Conservation (phyloP, 1,140 invertebrate species). For the Drosophila triauraria region DNA sequence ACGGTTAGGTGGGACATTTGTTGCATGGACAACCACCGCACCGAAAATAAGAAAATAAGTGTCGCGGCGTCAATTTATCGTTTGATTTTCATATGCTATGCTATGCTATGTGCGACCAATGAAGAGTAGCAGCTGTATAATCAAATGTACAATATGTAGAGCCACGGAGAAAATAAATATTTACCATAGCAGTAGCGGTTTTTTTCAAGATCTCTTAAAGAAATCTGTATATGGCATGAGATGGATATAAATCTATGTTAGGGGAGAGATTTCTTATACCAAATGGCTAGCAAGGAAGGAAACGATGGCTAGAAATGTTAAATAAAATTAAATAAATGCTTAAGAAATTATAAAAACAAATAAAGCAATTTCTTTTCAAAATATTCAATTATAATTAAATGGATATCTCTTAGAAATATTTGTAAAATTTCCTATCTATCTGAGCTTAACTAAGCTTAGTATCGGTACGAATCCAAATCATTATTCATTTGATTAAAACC, state of each 20-base stretch:
- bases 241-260: neutral
- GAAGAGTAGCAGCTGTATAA: conserved; percentile 46
- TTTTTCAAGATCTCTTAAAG: neutral
- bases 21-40: conserved; percentile 17
- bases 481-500: neutral
- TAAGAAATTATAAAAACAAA: too few species aligned
- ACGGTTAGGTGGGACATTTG: conserved; percentile 33
- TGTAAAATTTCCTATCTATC: neutral
- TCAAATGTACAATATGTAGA: conserved; percentile 19
- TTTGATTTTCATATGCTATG: conserved; percentile 53
- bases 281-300: too few species aligned
- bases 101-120: conserved; percentile 35
- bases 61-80: conserved; percentile 40
- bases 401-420: neutral
- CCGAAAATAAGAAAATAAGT: conserved; percentile 25
- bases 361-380: neutral
- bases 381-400: neutral
- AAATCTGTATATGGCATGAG: neutral
- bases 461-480: too few species aligned
- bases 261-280: neutral
- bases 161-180: conserved; percentile 23
- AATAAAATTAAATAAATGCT: too few species aligned
- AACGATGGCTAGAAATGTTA: neutral
- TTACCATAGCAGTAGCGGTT: neutral
- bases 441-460: too few species aligned